phyloP scores from a whole-genome alignment of 2,888 invertebrate species.

The Beris morrisii region DNA sequence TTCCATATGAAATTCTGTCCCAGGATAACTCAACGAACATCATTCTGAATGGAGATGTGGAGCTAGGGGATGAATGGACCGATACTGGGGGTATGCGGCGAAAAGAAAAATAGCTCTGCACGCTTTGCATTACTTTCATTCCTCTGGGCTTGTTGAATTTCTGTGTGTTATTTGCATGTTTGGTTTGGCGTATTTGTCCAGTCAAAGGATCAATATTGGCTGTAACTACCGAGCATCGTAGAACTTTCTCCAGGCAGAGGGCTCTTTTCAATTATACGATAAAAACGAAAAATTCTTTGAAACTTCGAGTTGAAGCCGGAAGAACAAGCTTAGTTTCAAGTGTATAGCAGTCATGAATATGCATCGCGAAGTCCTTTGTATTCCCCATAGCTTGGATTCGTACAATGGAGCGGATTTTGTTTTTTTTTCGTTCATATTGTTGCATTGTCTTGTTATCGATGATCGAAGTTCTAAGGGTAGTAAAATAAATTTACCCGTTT shows the following conservation, averaged over 20 bases:
- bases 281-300: not conserved
- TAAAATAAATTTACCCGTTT: not conserved
- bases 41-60: no score
- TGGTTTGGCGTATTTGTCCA: conserved; percentile 28
- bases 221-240: conserved; percentile 15
- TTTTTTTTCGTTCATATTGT: conserved; percentile 1
- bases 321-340: not conserved
- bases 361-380: not conserved
- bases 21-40: no score
- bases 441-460: conserved; percentile 1
- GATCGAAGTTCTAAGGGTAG: not conserved
- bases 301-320: not conserved
- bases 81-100: not conserved
- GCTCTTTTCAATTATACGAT: not conserved
- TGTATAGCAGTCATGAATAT: conserved; percentile 22
- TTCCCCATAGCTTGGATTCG: not conserved
- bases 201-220: conserved; percentile 30
- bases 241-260: not conserved
- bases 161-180: conserved; percentile 21
- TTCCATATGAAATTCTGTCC: no score
- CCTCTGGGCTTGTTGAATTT: conserved; percentile 20
- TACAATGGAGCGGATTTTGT: not conserved
- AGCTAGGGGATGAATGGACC: no score
- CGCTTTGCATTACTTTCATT: conserved; percentile 17
- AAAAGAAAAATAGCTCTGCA: conserved; percentile 23